These are phyloP conservation scores for Lytechinus pictus DNA, from an alignment of 35 echinoderm and acorn worm genomes.

Conservation along the genomic window DNA sequence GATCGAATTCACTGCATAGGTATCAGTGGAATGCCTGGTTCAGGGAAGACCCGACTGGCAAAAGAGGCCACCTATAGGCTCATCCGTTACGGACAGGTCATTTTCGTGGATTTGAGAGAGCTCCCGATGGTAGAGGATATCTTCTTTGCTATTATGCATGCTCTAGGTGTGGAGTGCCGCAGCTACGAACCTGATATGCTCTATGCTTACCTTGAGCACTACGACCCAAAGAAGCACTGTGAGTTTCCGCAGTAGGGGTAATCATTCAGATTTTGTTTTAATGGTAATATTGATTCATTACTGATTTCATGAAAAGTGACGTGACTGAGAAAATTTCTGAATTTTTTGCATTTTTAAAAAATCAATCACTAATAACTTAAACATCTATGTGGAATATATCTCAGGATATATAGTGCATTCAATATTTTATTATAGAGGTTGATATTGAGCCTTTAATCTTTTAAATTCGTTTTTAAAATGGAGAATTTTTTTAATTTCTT, in stretches of 20 bases:
- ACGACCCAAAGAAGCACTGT: slow-evolving; percentile 66
- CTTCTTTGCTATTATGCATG: slow-evolving; percentile 82
- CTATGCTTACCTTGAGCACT: slow-evolving; percentile 55
- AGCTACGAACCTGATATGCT: slow-evolving; percentile 70
- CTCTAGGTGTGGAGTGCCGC: slow-evolving; percentile 62
- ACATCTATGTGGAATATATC: no score
- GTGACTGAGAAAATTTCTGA: no score
- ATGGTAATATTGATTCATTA: no score
- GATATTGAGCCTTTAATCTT: no score
- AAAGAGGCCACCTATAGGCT: slow-evolving; percentile 81
- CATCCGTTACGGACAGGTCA: slow-evolving; percentile 62
- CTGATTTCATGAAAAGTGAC: no score
- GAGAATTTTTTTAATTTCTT: neutral
- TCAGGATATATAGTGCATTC: no score
- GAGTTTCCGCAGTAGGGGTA: neutral
- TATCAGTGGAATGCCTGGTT: slow-evolving; percentile 89
- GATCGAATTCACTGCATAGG: slow-evolving; percentile 73
- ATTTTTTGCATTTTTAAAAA: no score
- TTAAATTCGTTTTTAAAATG: neutral
- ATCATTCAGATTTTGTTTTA: no score
- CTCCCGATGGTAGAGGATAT: slow-evolving; percentile 72
- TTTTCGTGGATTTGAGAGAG: slow-evolving; percentile 83
- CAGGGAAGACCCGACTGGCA: slow-evolving; percentile 90
- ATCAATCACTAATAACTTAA: no score
- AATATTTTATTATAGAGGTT: no score